A percentile compares a stretch with the other conserved stretches of the same genome.
These are phyloP conservation scores for Drosophila pseudoobscura DNA, from an alignment of 1,140 invertebrate species.

Conservation along the genomic window DNA sequence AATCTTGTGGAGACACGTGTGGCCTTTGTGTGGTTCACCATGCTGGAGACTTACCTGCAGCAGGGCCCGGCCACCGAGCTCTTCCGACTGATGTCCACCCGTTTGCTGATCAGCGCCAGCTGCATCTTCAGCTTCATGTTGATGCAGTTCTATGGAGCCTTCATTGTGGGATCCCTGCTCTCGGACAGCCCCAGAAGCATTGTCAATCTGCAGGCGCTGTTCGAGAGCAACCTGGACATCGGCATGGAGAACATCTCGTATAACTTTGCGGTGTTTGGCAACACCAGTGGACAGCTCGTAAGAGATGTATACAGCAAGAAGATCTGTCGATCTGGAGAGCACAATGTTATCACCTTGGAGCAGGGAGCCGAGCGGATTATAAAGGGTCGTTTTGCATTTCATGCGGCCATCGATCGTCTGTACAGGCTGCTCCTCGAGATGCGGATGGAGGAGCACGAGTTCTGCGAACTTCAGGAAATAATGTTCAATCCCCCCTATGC, in stretches of 20 bases:
- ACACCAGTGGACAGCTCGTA: conserved; percentile 50
- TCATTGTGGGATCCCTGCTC: conserved; percentile 87
- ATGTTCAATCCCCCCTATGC: conserved; percentile 49
- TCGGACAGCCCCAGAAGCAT: conserved; percentile 85
- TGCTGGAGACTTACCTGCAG: conserved; percentile 68
- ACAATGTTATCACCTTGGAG: conserved; percentile 54
- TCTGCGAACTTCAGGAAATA: conserved; percentile 76
- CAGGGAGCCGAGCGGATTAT: conserved; percentile 57
- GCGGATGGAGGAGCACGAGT: conserved; percentile 49
- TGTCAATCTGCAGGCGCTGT: conserved; percentile 84
- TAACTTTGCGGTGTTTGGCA: conserved; percentile 83
- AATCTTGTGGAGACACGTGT: conserved; percentile 23
- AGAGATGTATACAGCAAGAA: conserved; percentile 49
- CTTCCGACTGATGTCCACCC: conserved; percentile 62
- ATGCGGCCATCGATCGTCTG: conserved; percentile 62
- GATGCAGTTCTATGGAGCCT: conserved; percentile 87
- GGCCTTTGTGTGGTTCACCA: conserved; percentile 64
- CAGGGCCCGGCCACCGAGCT: conserved; percentile 63
- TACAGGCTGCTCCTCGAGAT: conserved; percentile 54
- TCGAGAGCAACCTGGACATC: conserved; percentile 84
- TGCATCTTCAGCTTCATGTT: conserved; percentile 85
- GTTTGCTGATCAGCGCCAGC: conserved; percentile 83
- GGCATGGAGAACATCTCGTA: conserved; percentile 85
- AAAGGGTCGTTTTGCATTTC: conserved; percentile 70
- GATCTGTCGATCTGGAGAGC: conserved; percentile 41